A percentile compares a stretch with the other conserved stretches of the same genome.
These are phyloP conservation scores for Tragelaphus scriptus DNA, from an alignment of 2,113 vertebrate genomes.

Conservation along the genomic window DNA sequence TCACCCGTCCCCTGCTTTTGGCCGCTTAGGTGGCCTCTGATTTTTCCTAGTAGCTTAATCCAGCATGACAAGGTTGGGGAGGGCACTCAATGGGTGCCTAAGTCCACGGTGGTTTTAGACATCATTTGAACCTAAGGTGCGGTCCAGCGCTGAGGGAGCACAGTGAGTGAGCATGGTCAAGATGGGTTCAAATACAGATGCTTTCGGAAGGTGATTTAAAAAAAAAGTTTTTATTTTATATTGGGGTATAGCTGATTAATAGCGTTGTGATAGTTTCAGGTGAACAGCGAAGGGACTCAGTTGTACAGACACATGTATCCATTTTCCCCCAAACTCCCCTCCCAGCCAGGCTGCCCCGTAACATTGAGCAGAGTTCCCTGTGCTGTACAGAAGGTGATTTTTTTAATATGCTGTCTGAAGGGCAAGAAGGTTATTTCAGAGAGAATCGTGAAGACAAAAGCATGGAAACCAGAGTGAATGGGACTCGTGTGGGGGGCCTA, in stretches of 20 bases:
- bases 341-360: background rate
- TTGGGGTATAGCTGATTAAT: background rate
- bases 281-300: background rate
- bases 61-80: background rate
- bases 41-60: background rate
- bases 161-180: too few species aligned
- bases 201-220: background rate
- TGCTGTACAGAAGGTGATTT: background rate
- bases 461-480: background rate
- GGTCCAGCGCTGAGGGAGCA: background rate
- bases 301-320: background rate
- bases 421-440: background rate
- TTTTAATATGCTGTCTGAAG: background rate
- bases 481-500: background rate
- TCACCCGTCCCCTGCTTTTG: background rate
- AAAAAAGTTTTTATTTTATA: background rate
- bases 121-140: background rate
- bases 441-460: background rate
- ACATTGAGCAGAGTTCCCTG: background rate
- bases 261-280: background rate
- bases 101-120: rapidly evolving
- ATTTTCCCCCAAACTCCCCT: background rate
- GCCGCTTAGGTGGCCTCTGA: background rate
- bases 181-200: background rate
- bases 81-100: background rate